Conservation (phyloP, 2,797 vertebrate genomes). For the Chrysocyon brachyurus region DNA sequence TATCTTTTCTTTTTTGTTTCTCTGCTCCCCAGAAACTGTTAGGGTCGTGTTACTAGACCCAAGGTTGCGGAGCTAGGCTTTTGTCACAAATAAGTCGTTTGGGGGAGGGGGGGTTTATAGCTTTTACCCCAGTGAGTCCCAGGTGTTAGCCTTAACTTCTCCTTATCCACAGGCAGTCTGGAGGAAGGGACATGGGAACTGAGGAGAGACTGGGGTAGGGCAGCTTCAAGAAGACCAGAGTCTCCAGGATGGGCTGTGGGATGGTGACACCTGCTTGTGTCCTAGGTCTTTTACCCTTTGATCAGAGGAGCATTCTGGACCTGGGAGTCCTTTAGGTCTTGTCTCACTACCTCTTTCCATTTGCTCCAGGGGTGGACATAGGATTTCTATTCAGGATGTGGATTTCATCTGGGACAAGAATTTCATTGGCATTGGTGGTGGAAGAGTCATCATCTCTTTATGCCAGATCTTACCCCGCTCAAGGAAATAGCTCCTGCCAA, state of each 20-base stretch:
- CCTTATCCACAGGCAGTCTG: neutral
- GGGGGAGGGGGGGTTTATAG: neutral
- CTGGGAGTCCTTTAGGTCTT: conserved; percentile 16
- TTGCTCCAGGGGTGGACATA: conserved; percentile 18
- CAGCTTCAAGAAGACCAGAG: neutral
- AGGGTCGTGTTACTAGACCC: neutral
- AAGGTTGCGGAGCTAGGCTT: neutral
- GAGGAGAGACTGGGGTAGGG: conserved; percentile 51
- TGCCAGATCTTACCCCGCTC: neutral
- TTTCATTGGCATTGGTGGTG: conserved; percentile 18
- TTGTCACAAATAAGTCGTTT: neutral
- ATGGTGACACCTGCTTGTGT: neutral
- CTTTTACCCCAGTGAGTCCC: neutral
- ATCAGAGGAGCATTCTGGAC: neutral
- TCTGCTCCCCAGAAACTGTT: neutral
- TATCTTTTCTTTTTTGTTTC: conserved; percentile 15
- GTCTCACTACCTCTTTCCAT: neutral
- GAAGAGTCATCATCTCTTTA: conserved; percentile 53
- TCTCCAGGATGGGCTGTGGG: neutral
- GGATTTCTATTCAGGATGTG: conserved; percentile 33
- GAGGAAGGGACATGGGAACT: conserved; percentile 26
- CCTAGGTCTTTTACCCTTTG: neutral
- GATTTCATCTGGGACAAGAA: neutral
- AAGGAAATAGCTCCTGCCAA: neutral
- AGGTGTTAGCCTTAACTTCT: neutral